Conservation (phyloP, 2,797 vertebrate genomes). For the Chelidonichthys spinosus region DNA sequence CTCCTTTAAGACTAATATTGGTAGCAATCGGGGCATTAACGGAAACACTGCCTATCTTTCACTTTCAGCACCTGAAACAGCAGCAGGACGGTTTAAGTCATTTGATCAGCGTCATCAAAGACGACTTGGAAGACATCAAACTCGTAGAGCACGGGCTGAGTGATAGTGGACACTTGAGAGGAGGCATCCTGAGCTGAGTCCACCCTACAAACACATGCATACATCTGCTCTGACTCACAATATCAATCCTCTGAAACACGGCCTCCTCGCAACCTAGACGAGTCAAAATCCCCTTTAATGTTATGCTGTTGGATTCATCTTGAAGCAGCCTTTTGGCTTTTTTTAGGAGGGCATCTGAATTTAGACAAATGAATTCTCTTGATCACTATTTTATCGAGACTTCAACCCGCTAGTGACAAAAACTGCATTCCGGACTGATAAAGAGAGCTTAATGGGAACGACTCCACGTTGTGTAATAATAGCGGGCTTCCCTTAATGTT, state of each 20-base stretch:
- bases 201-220: neutral
- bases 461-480: constrained; percentile 55
- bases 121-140: constrained; percentile 97
- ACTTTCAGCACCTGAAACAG: constrained; percentile 93
- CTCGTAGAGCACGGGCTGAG: constrained; percentile 94
- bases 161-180: constrained; percentile 90
- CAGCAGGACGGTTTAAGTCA: constrained; percentile 97
- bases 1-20: neutral
- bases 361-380: neutral
- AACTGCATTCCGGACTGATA: constrained; percentile 31
- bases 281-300: neutral
- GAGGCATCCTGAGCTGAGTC: constrained; percentile 91
- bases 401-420: constrained; percentile 15
- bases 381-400: constrained; percentile 1
- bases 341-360: neutral
- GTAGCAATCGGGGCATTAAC: neutral
- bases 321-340: neutral
- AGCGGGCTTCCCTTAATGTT: constrained; percentile 36
- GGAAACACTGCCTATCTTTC: constrained; percentile 17
- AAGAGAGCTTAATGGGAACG: constrained; percentile 36
- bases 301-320: neutral
- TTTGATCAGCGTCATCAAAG: constrained; percentile 96
- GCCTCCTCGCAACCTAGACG: neutral
- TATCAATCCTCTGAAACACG: constrained; percentile 13
- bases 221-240: constrained; percentile 7